Evolutionary conservation across 2,888 invertebrate species (phyloP).

Genomic region (Barypeithes pellucidus): DNA sequence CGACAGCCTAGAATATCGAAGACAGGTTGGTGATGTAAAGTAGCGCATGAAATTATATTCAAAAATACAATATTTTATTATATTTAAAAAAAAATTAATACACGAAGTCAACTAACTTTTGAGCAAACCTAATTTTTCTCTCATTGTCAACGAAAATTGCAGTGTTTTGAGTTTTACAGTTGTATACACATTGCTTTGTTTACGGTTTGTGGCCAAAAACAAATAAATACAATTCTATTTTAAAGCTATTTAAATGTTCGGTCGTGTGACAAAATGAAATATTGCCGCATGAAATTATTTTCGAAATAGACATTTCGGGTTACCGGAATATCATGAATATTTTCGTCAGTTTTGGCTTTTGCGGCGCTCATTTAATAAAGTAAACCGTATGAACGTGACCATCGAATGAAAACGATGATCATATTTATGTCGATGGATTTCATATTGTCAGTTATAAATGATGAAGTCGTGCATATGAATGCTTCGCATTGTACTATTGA

Average conservation of each 20-base stretch:
- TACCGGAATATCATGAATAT: background rate
- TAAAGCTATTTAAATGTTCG: background rate
- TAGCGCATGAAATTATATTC: too few species aligned
- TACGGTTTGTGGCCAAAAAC: constrained; percentile 3
- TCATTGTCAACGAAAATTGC: background rate
- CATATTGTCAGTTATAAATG: too few species aligned
- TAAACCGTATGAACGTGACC: background rate
- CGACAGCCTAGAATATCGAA: too few species aligned
- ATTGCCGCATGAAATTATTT: background rate
- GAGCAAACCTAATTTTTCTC: background rate
- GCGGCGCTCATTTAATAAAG: background rate
- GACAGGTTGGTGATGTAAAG: too few species aligned
- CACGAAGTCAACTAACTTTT: too few species aligned
- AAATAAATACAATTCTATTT: background rate
- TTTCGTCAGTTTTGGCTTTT: background rate
- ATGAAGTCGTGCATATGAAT: too few species aligned
- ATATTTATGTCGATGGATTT: too few species aligned
- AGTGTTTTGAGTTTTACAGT: background rate
- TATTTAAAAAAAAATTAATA: too few species aligned
- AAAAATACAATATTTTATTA: too few species aligned
- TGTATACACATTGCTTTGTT: constrained; percentile 1
- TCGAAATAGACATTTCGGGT: constrained; percentile 8
- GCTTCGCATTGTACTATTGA: too few species aligned
- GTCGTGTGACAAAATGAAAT: constrained; percentile 10
- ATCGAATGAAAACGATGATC: background rate